These are phyloP conservation scores for Myotis findleyi DNA, from an alignment of 2,797 vertebrate genomes.

Conservation along the genomic window DNA sequence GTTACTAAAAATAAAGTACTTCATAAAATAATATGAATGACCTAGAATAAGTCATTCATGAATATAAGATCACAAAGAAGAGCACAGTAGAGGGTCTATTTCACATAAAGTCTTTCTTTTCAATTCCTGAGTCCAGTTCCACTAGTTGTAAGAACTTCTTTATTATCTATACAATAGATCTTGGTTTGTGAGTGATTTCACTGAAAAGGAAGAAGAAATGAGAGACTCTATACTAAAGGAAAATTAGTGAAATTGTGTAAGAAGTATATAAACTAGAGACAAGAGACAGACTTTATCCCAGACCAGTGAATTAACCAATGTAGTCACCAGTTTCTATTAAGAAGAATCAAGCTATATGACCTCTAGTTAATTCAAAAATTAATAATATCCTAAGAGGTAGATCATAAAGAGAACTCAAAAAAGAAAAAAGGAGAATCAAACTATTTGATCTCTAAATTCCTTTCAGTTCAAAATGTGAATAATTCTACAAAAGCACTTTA, in stretches of 20 bases:
- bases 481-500: neutral
- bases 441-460: neutral
- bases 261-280: neutral
- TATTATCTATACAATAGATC: neutral
- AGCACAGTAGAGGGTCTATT: neutral
- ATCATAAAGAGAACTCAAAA: neutral
- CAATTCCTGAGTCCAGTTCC: neutral
- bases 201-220: neutral
- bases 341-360: neutral
- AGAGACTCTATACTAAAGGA: neutral
- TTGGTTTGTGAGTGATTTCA: neutral
- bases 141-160: neutral
- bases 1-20: conserved; percentile 59
- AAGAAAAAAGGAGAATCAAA: neutral
- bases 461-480: neutral
- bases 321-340: neutral
- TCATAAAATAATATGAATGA: conserved; percentile 67
- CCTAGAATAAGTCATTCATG: conserved; percentile 58
- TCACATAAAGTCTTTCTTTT: neutral
- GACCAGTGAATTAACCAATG: neutral
- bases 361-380: neutral
- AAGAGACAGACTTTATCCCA: neutral
- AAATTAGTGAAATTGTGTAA: neutral
- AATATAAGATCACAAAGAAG: neutral
- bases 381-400: neutral